phyloP scores from a whole-genome alignment of 2,888 invertebrate genomes.

The Gisinianus flammeolus region DNA sequence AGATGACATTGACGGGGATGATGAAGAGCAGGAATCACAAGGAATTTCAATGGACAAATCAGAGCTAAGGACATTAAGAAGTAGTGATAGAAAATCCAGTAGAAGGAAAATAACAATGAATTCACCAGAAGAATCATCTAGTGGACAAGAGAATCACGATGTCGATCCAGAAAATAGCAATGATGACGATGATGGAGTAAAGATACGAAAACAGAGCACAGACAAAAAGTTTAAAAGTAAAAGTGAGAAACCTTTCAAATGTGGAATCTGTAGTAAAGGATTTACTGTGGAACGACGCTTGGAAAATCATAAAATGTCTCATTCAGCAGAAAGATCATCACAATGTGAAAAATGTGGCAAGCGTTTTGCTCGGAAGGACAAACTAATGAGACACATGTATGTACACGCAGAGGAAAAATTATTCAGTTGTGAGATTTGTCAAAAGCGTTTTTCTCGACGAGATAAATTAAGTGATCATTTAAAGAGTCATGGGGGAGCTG shows the following conservation, averaged over 20 bases:
- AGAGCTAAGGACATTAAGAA: neutral
- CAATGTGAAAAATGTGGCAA: slow-evolving; percentile 55
- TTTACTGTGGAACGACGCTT: slow-evolving; percentile 48
- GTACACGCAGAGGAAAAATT: slow-evolving; percentile 53
- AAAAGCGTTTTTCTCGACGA: slow-evolving; percentile 48
- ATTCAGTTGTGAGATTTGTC: slow-evolving; percentile 51
- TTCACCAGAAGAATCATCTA: slow-evolving; percentile 17
- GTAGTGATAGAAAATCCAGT: neutral
- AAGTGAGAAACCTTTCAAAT: slow-evolving; percentile 38
- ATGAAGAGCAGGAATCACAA: too few species aligned
- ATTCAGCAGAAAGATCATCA: slow-evolving; percentile 37
- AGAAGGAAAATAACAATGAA: neutral
- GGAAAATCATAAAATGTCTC: slow-evolving; percentile 46
- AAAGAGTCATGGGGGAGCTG: slow-evolving; percentile 48
- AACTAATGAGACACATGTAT: slow-evolving; percentile 52
- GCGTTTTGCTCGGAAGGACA: slow-evolving; percentile 50
- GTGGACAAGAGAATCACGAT: slow-evolving; percentile 34
- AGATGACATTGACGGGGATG: neutral
- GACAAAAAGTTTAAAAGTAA: neutral
- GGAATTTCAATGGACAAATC: slow-evolving; percentile 11
- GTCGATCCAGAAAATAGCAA: slow-evolving; percentile 23
- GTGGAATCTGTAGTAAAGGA: slow-evolving; percentile 44
- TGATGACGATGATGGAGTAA: slow-evolving; percentile 23
- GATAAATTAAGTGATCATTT: slow-evolving; percentile 53
- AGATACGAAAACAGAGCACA: too few species aligned